Evolutionary conservation across 2,888 invertebrate genomes (phyloP).

Genomic region (Tyria jacobaeae): DNA sequence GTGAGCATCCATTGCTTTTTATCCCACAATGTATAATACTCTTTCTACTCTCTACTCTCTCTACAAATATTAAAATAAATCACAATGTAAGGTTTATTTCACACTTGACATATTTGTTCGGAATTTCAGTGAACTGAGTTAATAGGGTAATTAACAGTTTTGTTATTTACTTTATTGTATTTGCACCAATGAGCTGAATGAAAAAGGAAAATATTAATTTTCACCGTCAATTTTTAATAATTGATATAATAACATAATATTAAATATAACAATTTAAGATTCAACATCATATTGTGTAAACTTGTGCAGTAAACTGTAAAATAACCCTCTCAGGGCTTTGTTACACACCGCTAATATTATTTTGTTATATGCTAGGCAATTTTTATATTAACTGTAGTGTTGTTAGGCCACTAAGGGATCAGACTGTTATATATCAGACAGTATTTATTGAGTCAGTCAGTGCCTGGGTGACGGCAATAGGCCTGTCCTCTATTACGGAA

Average conservation of each 20-base stretch:
- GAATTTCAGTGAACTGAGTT: constrained; percentile 20
- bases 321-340: not conserved
- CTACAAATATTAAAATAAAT: constrained; percentile 8
- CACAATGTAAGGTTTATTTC: constrained; percentile 9
- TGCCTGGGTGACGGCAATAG: no score
- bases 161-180: constrained; percentile 29
- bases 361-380: no score
- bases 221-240: not conserved
- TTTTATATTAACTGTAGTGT: no score
- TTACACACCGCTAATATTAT: not conserved
- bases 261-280: not conserved
- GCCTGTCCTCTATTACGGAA: no score
- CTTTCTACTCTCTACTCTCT: no score
- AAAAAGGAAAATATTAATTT: constrained; percentile 4
- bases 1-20: no score
- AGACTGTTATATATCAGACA: no score
- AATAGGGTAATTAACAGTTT: constrained; percentile 29
- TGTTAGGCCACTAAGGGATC: no score
- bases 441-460: no score
- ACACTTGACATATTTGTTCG: constrained; percentile 18
- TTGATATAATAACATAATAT: not conserved
- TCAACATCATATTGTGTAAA: not conserved
- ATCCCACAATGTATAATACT: no score
- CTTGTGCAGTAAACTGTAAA: not conserved
- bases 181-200: constrained; percentile 20